Conservation (phyloP, 2,888 invertebrate genomes). For the Carcina quercana region DNA sequence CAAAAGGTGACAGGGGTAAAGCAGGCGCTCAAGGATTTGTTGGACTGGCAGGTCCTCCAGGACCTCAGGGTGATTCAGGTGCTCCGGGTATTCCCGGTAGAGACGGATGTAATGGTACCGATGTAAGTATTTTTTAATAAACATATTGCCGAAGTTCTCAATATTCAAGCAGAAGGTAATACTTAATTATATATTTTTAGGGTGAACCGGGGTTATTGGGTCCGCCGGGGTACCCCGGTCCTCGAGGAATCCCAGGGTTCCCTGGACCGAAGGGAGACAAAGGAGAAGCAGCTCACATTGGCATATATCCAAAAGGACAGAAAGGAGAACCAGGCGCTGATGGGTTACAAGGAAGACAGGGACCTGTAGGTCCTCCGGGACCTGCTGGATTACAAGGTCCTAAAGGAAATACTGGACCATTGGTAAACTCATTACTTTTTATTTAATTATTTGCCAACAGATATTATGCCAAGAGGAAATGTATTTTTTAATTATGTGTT, state of each 20-base stretch:
- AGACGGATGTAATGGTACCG: conserved; percentile 97
- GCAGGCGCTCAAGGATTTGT: conserved; percentile 92
- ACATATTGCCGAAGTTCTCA: not conserved
- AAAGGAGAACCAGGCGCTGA: conserved; percentile 89
- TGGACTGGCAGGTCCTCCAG: conserved; percentile 67
- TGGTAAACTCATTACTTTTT: too few species aligned
- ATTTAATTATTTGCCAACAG: too few species aligned
- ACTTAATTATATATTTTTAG: conserved; percentile 39
- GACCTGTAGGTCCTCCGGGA: conserved; percentile 78
- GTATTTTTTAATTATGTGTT: too few species aligned
- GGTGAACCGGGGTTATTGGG: conserved; percentile 85
- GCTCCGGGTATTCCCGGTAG: conserved; percentile 87
- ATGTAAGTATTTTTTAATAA: conserved; percentile 74
- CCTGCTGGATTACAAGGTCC: conserved; percentile 73
- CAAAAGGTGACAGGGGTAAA: conserved; percentile 90
- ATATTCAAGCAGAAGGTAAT: not conserved
- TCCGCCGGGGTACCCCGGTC: conserved; percentile 80
- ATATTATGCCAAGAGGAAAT: too few species aligned
- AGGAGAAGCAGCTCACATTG: conserved; percentile 85
- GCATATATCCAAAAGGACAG: conserved; percentile 83
- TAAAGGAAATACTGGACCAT: conserved; percentile 76
- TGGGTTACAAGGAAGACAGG: conserved; percentile 80
- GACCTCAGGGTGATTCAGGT: conserved; percentile 80
- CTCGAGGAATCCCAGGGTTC: conserved; percentile 81
- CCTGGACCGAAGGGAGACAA: conserved; percentile 83